phyloP scores from a whole-genome alignment of 2,797 vertebrate genomes.

The Pangasius larnaudii region DNA sequence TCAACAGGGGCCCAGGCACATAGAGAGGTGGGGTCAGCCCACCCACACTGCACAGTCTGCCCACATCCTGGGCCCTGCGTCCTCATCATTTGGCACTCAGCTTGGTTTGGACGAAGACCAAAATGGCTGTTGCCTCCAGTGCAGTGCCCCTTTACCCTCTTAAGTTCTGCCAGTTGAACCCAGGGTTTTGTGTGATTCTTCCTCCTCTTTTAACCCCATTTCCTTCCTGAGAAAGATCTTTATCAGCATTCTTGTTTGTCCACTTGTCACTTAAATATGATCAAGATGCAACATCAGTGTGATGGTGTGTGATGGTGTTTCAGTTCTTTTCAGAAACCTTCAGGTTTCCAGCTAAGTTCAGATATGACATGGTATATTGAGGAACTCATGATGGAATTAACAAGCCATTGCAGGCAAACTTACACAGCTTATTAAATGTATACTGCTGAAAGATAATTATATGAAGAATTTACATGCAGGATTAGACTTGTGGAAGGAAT shows the following conservation, averaged over 20 bases:
- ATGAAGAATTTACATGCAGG: neutral
- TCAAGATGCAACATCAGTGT: neutral
- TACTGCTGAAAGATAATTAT: neutral
- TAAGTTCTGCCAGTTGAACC: conserved; percentile 52
- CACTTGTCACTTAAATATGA: conserved; percentile 33
- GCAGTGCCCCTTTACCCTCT: conserved; percentile 46
- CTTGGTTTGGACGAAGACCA: conserved; percentile 56
- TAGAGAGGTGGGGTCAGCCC: conserved; percentile 56
- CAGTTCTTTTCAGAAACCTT: conserved; percentile 22
- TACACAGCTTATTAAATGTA: neutral
- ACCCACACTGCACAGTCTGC: conserved; percentile 58
- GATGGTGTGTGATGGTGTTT: neutral
- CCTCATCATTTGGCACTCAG: conserved; percentile 59
- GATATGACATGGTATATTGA: conserved; percentile 23
- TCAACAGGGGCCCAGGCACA: conserved; percentile 53
- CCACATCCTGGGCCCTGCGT: conserved; percentile 57
- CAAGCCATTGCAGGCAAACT: conserved; percentile 46
- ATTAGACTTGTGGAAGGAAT: neutral
- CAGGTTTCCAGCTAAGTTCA: conserved; percentile 14
- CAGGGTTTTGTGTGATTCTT: conserved; percentile 45
- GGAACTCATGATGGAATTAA: conserved; percentile 36
- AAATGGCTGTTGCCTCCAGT: conserved; percentile 50
- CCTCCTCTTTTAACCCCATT: conserved; percentile 32
- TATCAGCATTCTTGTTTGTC: conserved; percentile 18
- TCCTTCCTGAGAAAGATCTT: conserved; percentile 1